Evolutionary conservation across 2,113 vertebrate genomes (phyloP), one percentile per base, ranked within the genome.

Genomic region (Halichoeres trimaculatus): DNA sequence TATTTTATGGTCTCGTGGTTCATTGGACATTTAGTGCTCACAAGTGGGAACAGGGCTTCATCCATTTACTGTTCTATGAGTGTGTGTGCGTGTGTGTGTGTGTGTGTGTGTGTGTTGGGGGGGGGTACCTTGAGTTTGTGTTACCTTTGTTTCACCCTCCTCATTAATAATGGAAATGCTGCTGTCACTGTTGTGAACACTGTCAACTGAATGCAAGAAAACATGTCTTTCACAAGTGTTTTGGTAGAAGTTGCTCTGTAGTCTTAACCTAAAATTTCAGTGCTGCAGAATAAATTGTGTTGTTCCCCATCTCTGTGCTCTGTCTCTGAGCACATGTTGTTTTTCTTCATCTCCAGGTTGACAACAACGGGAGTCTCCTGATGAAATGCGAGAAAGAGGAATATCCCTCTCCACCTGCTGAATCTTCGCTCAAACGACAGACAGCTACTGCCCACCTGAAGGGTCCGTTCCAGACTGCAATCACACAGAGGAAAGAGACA

Each of bases 151-250:
- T 78, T 87, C 55, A 2, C 43, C 57, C 62, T 76, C 35, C 51
- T 78, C 68, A 86, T 92, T 54, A 90, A 92, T 85, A 86, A 92
- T 92, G 48, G 16, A 88, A 66, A 54, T 16, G 8, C 19, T 56
- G 76, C 48, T 47, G 61, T n/a, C 63, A 72, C 55, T 30, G n/a
- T 43, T 68, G 57, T 76, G 20, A 71, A 52, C 22, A 8, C 24
- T 70, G 23, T 48, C 41, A 69, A 52, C 57, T 63, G 34, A 24
- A n/a, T 70, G 38, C 41, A 8, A 34, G 43, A 55, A 67, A 22
- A 58, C 50, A 64, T 62, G 38, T 57, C 53, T 36, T 57, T 66
- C 54, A 30, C 51, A 47, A 23, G 0, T 50, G 6, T 59, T 20
- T 24, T 47, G 16, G 26, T 56, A 34, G 10, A 26, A 55, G n/a